Evolutionary conservation across 2,113 vertebrate genomes (phyloP).

Genomic region (Apodemus sylvaticus): DNA sequence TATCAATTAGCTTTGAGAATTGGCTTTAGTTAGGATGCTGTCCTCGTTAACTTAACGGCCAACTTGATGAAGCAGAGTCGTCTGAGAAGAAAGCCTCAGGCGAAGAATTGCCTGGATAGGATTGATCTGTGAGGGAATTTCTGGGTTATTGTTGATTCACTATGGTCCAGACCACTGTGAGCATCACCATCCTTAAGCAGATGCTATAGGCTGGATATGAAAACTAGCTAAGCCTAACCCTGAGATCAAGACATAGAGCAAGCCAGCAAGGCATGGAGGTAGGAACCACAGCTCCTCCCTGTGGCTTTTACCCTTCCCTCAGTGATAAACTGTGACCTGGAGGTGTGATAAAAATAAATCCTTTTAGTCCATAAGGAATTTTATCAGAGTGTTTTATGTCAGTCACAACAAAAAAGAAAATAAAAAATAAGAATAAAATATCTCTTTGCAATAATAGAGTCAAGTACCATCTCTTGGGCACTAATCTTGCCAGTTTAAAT

Average conservation of each 20-base stretch:
- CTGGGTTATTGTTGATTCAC: background rate
- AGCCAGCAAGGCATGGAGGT: background rate
- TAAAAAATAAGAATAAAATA: background rate
- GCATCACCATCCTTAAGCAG: background rate
- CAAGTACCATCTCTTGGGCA: background rate
- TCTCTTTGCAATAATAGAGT: background rate
- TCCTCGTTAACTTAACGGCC: background rate
- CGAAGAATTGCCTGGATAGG: background rate
- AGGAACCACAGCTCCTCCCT: background rate
- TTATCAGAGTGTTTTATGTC: background rate
- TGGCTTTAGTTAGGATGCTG: too few species aligned
- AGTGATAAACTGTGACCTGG: background rate
- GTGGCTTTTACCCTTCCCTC: background rate
- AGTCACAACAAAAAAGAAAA: background rate
- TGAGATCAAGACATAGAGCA: too few species aligned
- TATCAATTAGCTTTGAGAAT: background rate
- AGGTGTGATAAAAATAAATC: background rate
- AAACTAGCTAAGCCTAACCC: background rate
- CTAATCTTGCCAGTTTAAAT: background rate
- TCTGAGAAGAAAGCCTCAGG: background rate
- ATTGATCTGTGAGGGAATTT: too few species aligned
- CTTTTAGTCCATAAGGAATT: background rate
- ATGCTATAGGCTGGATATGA: background rate
- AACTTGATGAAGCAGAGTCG: background rate
- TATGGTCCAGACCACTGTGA: background rate